These are phyloP conservation scores for Hypercompe scribonia DNA, from an alignment of 2,888 invertebrate species.

Conservation along the genomic window DNA sequence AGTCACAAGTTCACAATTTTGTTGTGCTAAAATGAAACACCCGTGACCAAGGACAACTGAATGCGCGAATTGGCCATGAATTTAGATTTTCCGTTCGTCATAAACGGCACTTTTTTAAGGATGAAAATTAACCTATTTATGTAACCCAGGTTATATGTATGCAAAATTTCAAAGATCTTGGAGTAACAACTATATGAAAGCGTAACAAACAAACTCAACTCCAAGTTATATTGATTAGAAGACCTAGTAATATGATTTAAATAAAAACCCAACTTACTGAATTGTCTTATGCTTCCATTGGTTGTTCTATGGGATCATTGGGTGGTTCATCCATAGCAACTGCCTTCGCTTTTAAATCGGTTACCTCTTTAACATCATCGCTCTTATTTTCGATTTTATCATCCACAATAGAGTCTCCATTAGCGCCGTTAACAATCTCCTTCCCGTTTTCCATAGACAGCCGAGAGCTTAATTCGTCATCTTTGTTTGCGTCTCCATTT, in stretches of 20 bases:
- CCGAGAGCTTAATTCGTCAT: conserved; percentile 71
- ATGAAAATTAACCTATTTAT: background rate
- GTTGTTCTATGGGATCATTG: conserved; percentile 80
- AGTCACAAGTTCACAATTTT: background rate
- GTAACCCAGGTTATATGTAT: no score
- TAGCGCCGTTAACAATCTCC: conserved; percentile 64
- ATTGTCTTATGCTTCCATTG: conserved; percentile 82
- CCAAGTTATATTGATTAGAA: background rate
- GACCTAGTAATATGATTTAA: background rate
- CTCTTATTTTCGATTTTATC: conserved; percentile 75
- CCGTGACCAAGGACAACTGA: no score
- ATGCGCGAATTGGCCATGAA: background rate
- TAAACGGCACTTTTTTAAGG: background rate
- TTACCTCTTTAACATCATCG: conserved; percentile 59
- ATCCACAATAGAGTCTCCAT: conserved; percentile 61
- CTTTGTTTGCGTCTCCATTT: conserved; percentile 72
- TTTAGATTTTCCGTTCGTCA: background rate
- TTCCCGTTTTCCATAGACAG: conserved; percentile 75
- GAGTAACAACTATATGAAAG: no score
- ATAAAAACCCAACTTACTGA: conserved; percentile 64
- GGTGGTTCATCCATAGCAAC: conserved; percentile 81
- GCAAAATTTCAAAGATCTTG: no score
- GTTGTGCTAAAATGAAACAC: no score
- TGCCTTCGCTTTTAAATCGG: conserved; percentile 86
- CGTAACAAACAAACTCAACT: background rate